These are phyloP conservation scores for Folsomia manolachei DNA, from an alignment of 2,888 invertebrate genomes.

Conservation along the genomic window DNA sequence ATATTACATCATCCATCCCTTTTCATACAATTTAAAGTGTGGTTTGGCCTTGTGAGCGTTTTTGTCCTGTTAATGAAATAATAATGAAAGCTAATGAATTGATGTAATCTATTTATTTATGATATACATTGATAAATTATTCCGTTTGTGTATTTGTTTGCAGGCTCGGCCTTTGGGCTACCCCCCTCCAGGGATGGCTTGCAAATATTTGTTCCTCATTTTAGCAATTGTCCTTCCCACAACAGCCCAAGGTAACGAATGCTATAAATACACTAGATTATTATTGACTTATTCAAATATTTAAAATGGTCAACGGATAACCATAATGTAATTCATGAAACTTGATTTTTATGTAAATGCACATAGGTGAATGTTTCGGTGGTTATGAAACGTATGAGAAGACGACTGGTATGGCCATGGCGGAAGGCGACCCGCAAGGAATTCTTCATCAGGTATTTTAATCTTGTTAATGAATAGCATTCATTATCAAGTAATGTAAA, in stretches of 20 bases:
- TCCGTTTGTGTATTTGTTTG: slow-evolving; percentile 15
- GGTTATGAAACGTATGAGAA: slow-evolving; percentile 56
- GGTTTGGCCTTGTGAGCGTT: neutral
- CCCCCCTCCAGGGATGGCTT: slow-evolving; percentile 47
- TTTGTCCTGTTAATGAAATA: neutral
- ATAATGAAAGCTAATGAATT: slow-evolving; percentile 2
- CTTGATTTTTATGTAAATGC: neutral
- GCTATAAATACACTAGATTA: too few relatives aligned
- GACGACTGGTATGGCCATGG: slow-evolving; percentile 53
- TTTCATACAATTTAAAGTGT: neutral
- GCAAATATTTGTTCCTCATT: slow-evolving; percentile 45
- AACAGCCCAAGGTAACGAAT: slow-evolving; percentile 46
- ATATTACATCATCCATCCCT: neutral
- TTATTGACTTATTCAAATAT: too few relatives aligned
- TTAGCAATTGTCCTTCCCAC: slow-evolving; percentile 46
- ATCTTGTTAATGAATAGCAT: too few relatives aligned
- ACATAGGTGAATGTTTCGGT: slow-evolving; percentile 56
- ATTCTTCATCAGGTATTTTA: slow-evolving; percentile 54
- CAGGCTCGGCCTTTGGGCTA: slow-evolving; percentile 50
- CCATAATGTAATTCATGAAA: too few relatives aligned
- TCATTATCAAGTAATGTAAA: too few relatives aligned
- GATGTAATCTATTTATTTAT: neutral
- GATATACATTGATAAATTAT: too few relatives aligned
- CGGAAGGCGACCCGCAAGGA: slow-evolving; percentile 53
- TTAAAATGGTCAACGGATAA: too few relatives aligned